Percentiles rank a stretch among this genome's conserved stretches.
Conservation (phyloP, 2,113 vertebrate genomes). For the Grammatotria lemairii region DNA sequence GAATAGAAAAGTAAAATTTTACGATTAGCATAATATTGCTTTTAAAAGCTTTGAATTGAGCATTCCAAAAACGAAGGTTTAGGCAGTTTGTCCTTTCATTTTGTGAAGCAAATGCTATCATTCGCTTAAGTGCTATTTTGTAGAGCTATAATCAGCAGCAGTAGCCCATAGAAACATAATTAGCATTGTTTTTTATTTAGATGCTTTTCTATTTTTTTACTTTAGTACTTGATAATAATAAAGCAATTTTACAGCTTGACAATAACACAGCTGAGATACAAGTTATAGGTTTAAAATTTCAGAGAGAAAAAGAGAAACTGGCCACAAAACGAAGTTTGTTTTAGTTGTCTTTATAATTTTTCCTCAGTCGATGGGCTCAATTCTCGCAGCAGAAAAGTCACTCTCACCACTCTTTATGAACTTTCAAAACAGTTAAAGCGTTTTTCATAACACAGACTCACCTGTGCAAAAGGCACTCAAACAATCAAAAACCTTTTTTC, state of each 20-base stretch:
- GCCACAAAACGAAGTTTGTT: neutral
- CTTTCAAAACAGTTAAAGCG: neutral
- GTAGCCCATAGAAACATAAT: neutral
- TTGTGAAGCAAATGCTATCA: neutral
- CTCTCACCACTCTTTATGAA: neutral
- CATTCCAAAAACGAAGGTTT: neutral
- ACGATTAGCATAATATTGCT: neutral
- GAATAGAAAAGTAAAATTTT: neutral
- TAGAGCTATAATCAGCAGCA: neutral
- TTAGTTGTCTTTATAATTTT: neutral
- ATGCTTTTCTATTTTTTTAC: neutral
- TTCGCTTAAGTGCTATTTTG: neutral
- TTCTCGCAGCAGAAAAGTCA: neutral
- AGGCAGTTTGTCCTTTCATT: neutral
- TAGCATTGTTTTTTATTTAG: neutral
- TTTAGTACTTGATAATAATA: neutral
- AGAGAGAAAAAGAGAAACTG: neutral
- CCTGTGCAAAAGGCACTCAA: neutral
- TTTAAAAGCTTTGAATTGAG: neutral
- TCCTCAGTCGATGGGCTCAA: neutral
- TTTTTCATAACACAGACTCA: neutral
- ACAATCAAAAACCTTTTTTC: neutral
- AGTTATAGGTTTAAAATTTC: neutral
- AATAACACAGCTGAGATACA: neutral
- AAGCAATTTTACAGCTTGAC: neutral